Evolutionary conservation across 35 echinoderm and acorn worm species (phyloP).

Genomic region (Apostichopus parvimensis): DNA sequence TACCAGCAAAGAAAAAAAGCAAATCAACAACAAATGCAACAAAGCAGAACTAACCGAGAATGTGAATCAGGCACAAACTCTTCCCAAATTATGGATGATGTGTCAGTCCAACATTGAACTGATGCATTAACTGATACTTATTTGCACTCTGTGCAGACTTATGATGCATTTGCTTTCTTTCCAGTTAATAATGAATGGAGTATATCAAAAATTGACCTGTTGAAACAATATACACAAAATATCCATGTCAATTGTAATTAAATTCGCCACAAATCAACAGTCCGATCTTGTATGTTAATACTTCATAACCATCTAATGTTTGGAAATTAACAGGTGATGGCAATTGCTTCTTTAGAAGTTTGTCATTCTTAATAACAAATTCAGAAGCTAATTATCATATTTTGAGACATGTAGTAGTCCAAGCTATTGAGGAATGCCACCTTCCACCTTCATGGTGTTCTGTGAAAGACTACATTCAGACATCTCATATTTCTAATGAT

Average conservation of each 20-base stretch:
- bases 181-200: conserved; percentile 8
- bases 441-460: background rate
- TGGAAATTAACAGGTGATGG: conserved; percentile 2
- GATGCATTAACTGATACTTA: background rate
- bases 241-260: no score
- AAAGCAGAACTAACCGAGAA: background rate
- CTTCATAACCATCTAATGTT: background rate
- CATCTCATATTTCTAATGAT: background rate
- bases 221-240: background rate
- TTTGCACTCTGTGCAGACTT: background rate
- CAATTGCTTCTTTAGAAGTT: conserved; percentile 44
- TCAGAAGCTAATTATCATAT: background rate
- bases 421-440: background rate
- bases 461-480: conserved; percentile 3
- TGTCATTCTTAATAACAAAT: conserved; percentile 33
- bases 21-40: background rate
- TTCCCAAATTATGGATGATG: background rate
- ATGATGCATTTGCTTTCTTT: conserved; percentile 17
- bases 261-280: no score
- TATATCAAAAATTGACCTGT: no score
- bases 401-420: conserved; percentile 19
- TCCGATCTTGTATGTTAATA: background rate
- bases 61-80: background rate
- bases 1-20: background rate
- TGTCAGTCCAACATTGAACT: no score